Evolutionary conservation across 1,140 invertebrate genomes (phyloP).

Genomic region (Galleria mellonella): DNA sequence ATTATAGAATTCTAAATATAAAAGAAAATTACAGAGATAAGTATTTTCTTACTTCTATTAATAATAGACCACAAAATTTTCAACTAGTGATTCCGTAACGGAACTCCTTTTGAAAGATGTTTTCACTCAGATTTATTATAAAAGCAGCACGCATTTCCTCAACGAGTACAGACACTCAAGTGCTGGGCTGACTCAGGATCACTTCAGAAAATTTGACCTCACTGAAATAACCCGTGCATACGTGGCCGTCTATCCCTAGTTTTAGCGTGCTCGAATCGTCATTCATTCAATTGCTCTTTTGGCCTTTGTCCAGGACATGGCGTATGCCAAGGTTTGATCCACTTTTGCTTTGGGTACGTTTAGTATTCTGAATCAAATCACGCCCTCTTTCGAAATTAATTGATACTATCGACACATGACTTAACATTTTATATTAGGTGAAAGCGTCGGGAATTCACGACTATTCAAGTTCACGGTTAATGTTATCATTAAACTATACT

Average conservation of each 20-base stretch:
- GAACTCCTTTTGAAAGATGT: too few species aligned
- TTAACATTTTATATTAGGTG: too few species aligned
- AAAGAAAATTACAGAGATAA: too few species aligned
- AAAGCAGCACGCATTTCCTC: slow-evolving; percentile 41
- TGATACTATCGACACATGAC: too few species aligned
- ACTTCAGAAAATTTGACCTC: slow-evolving; percentile 58
- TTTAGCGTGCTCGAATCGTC: slow-evolving; percentile 46
- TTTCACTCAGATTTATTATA: too few species aligned
- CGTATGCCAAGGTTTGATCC: slow-evolving; percentile 36
- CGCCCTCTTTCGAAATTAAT: slow-evolving; percentile 17
- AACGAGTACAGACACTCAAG: slow-evolving; percentile 48
- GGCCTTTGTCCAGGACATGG: slow-evolving; percentile 56
- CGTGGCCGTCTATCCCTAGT: slow-evolving; percentile 51
- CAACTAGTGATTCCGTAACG: too few species aligned
- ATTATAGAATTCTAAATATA: too few species aligned
- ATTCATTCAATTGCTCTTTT: slow-evolving; percentile 62
- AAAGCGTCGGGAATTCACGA: too few species aligned
- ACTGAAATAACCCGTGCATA: slow-evolving; percentile 53
- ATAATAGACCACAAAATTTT: too few species aligned
- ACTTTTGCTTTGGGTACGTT: slow-evolving; percentile 32
- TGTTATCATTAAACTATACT: too few species aligned
- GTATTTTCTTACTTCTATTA: neutral
- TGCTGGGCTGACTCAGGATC: slow-evolving; percentile 49
- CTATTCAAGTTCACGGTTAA: too few species aligned
- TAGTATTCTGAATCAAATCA: slow-evolving; percentile 32